Evolutionary conservation across 92 coral and sea anemone genomes (phyloP).

Genomic region (Palythoa heliodiscus): DNA sequence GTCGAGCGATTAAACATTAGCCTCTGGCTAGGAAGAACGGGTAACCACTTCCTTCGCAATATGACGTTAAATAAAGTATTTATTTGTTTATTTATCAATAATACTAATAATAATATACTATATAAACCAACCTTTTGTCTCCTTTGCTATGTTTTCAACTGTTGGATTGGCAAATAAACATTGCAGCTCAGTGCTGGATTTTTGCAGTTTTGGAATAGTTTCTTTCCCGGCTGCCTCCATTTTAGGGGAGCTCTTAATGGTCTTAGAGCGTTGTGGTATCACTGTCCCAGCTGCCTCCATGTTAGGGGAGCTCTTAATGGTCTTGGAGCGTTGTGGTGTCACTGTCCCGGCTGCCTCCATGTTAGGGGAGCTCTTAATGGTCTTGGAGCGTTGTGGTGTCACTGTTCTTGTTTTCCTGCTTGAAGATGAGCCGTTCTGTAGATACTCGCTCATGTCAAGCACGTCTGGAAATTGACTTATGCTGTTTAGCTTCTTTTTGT

Average conservation of each 20-base stretch:
- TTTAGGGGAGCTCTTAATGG: not conserved
- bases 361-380: not conserved
- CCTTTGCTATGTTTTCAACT: not conserved
- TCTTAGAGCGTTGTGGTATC: no score
- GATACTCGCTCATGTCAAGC: slow-evolving; percentile 78
- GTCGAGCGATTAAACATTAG: no score
- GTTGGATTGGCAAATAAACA: not conserved
- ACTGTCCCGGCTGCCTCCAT: not conserved
- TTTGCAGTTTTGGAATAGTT: not conserved
- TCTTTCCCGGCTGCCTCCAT: not conserved
- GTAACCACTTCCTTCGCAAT: no score
- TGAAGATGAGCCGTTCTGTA: slow-evolving; percentile 53
- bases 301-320: not conserved
- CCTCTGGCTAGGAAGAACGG: no score
- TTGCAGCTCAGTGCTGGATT: not conserved
- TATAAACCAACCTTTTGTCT: not conserved
- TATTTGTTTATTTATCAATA: no score
- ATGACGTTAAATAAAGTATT: no score
- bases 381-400: slow-evolving; percentile 7
- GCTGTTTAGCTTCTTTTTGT: slow-evolving; percentile 90
- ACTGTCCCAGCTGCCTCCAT: not conserved
- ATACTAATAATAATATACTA: no score
- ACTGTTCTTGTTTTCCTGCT: slow-evolving; percentile 1
- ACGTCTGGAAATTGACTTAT: slow-evolving; percentile 91
- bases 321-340: no score